Percentiles rank a stretch among this genome's conserved stretches.
Evolutionary conservation across 2,797 vertebrate species (phyloP).

Genomic region (Glyptemys insculpta): DNA sequence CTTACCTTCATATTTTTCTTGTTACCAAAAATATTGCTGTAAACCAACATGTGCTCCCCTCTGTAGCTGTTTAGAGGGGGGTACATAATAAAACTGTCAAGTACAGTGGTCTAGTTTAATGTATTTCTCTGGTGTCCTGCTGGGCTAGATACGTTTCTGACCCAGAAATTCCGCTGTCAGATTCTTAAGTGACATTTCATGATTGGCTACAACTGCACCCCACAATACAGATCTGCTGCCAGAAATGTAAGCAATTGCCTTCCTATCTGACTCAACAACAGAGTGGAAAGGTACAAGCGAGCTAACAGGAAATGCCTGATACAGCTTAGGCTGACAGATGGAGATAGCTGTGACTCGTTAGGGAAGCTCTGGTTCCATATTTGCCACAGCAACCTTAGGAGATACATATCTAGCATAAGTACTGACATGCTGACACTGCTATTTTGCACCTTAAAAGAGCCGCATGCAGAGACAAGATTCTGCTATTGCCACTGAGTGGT

Average conservation of each 20-base stretch:
- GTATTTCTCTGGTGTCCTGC: neutral
- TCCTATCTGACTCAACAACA: neutral
- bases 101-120: slow-evolving; percentile 26
- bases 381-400: slow-evolving; percentile 61
- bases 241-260: slow-evolving; percentile 49
- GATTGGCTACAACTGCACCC: neutral
- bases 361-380: slow-evolving; percentile 46
- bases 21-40: neutral
- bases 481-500: slow-evolving; percentile 14
- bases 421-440: slow-evolving; percentile 43
- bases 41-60: neutral
- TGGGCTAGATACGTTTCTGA: slow-evolving; percentile 19
- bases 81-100: slow-evolving; percentile 45
- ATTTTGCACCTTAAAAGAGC: slow-evolving; percentile 47
- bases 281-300: neutral
- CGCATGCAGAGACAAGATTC: slow-evolving; percentile 12
- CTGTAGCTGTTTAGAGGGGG: neutral
- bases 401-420: slow-evolving; percentile 52
- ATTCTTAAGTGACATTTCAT: slow-evolving; percentile 48
- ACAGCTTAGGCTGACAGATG: slow-evolving; percentile 39
- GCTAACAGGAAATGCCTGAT: slow-evolving; percentile 58
- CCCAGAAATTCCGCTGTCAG: slow-evolving; percentile 62
- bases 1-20: neutral
- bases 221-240: slow-evolving; percentile 11
- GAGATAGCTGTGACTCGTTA: slow-evolving; percentile 39